Percentiles rank a stretch among this genome's conserved stretches.
phyloP scores from a whole-genome alignment of 2,888 invertebrate genomes.

The Lasioglossum pauxillum region DNA sequence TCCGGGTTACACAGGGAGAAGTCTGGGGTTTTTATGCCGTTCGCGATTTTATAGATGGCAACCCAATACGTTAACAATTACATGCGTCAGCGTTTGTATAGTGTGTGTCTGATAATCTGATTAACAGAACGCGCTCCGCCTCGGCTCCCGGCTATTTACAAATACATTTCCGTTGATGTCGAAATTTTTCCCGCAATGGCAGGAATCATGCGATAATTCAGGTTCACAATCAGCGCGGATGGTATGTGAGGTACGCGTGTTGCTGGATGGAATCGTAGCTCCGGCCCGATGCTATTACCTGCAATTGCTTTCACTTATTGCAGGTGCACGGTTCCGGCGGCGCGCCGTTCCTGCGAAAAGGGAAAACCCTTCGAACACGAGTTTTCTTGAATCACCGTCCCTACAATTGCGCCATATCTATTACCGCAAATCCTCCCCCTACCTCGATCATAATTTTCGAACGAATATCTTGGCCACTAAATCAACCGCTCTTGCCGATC shows the following conservation, averaged over 20 bases:
- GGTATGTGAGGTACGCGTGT: conserved; percentile 64
- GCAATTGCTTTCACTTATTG: conserved; percentile 73
- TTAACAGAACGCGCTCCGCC: not conserved
- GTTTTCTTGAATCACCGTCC: conserved; percentile 8
- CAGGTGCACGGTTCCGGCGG: conserved; percentile 59
- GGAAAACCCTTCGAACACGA: conserved; percentile 9
- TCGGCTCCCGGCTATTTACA: not conserved
- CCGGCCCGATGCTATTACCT: conserved; percentile 71
- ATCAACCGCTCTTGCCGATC: conserved; percentile 2
- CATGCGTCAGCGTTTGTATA: not conserved
- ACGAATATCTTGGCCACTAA: not conserved
- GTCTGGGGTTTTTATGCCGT: no score
- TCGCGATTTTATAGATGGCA: no score
- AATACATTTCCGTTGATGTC: conserved; percentile 20
- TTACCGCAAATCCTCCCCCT: not conserved
- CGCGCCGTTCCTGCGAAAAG: conserved; percentile 17
- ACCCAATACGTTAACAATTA: no score
- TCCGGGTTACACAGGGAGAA: no score
- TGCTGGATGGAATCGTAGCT: conserved; percentile 70
- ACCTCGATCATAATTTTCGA: not conserved
- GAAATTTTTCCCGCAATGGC: conserved; percentile 24
- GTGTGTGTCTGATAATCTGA: not conserved
- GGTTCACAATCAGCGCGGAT: conserved; percentile 49
- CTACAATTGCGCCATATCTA: not conserved
- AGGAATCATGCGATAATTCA: conserved; percentile 68